Evolutionary conservation across 2,113 vertebrate species (phyloP).

Genomic region (Xenopus borealis): DNA sequence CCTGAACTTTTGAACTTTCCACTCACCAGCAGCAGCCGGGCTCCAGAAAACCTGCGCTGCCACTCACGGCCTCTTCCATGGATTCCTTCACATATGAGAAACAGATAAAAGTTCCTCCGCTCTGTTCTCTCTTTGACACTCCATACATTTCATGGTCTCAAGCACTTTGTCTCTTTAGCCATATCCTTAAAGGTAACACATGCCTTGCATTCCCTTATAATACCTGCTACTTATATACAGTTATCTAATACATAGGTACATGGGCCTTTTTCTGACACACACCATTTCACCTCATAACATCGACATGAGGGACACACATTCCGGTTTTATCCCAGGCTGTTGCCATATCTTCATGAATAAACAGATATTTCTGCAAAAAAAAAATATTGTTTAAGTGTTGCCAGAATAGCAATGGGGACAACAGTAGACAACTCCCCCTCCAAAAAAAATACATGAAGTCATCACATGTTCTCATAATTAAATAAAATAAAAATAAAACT

Average conservation of each 20-base stretch:
- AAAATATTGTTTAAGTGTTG: too few relatives aligned
- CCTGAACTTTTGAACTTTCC: slow-evolving; percentile 73
- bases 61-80: slow-evolving; percentile 55
- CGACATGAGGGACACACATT: too few relatives aligned
- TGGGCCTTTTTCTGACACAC: background rate
- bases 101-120: accelerated
- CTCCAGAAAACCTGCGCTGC: slow-evolving; percentile 62
- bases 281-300: too few relatives aligned
- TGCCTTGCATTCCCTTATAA: slow-evolving; percentile 29
- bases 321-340: too few relatives aligned
- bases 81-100: slow-evolving; percentile 46
- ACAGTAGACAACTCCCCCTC: too few relatives aligned
- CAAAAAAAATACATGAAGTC: too few relatives aligned
- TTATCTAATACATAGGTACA: background rate
- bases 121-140: slow-evolving; percentile 33
- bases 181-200: slow-evolving; percentile 22
- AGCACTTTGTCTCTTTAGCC: slow-evolving; percentile 22
- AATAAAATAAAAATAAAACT: too few relatives aligned
- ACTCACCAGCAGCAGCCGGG: slow-evolving; percentile 57
- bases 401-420: too few relatives aligned
- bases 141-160: slow-evolving; percentile 31
- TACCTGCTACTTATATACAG: slow-evolving; percentile 25
- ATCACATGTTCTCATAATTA: too few relatives aligned
- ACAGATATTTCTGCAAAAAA: too few relatives aligned
- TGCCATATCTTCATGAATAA: too few relatives aligned